Evolutionary conservation across 2,888 invertebrate genomes (phyloP), one percentile per base, ranked within the genome.

Genomic region (Boloria selene): DNA sequence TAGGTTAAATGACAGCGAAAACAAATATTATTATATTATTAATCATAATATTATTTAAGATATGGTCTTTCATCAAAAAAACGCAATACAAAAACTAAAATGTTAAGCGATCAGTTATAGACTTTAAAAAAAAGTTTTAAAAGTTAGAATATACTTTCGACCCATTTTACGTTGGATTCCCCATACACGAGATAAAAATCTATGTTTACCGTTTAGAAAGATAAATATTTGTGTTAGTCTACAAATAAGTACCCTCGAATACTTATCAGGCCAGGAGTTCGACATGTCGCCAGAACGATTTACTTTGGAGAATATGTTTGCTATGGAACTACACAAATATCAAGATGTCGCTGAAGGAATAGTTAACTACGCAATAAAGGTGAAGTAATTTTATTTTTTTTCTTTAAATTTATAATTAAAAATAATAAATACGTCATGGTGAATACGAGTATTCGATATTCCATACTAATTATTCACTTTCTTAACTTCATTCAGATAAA

Each of bases 221-320:
- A 38, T 10, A 38, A n/a, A 22, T 56, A 56, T 56, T 56, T 56
- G 56, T 56, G 10, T n/a, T 42, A 44, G 13, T 13, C 44, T 22
- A 56, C 56, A 56, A 56, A 56, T 56, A 56, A 56, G 56, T 22
- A n/a, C 44, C 18, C 14, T 14, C 49, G 65, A 31, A 13, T 22
- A 13, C 47, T 56, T 63, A 6, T 31, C 75, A 93, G 95, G 93
- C 14, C 93, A 95, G 76, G 90, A 93, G 70, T 98, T 98, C 81
- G 97, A 98, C 78, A 97, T 98, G 96, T 93, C 96, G 2, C 95
- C 97, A 3, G 96, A 97, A 18, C 94, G 96, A n/a, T 98, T 98
- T 76, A 98, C 98, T 0, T 88, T 98, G 68, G 97, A 97, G 68
- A 97, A 98, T 80, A 96, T 98, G 95, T 98, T 98, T 81, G 94